Conservation (phyloP, 2,888 invertebrate species). For the Encarsia formosa region DNA sequence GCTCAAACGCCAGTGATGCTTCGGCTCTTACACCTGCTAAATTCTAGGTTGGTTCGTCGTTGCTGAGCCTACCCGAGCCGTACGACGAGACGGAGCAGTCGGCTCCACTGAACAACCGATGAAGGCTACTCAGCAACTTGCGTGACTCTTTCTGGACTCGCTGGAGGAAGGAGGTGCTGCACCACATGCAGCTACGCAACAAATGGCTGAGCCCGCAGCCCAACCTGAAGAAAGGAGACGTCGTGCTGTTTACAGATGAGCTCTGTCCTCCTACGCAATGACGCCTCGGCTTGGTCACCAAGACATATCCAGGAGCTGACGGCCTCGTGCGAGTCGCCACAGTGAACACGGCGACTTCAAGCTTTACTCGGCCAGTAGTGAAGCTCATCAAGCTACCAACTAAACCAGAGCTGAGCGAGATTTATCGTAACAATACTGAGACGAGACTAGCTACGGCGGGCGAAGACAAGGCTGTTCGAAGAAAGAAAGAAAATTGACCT, state of each 20-base stretch:
- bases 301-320: conserved; percentile 22
- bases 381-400: not conserved
- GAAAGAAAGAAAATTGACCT: too few relatives aligned
- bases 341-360: conserved; percentile 16
- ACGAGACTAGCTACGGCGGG: not conserved
- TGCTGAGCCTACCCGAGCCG: not conserved
- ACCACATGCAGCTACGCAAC: not conserved
- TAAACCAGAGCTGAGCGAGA: not conserved
- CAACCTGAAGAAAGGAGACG: conserved; percentile 2
- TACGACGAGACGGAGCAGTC: not conserved
- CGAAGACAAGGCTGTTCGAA: too few relatives aligned
- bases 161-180: conserved; percentile 14
- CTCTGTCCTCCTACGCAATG: conserved; percentile 25
- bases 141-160: conserved; percentile 31
- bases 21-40: not conserved
- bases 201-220: not conserved
- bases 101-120: too few relatives aligned
- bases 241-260: conserved; percentile 23
- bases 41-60: not conserved
- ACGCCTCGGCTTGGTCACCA: conserved; percentile 20
- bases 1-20: not conserved
- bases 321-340: conserved; percentile 25
- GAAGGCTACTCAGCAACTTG: too few relatives aligned
- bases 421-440: not conserved
- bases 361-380: not conserved